These are phyloP conservation scores for Parazoanthus swiftii DNA, from an alignment of 92 coral and sea anemone genomes.

Conservation along the genomic window DNA sequence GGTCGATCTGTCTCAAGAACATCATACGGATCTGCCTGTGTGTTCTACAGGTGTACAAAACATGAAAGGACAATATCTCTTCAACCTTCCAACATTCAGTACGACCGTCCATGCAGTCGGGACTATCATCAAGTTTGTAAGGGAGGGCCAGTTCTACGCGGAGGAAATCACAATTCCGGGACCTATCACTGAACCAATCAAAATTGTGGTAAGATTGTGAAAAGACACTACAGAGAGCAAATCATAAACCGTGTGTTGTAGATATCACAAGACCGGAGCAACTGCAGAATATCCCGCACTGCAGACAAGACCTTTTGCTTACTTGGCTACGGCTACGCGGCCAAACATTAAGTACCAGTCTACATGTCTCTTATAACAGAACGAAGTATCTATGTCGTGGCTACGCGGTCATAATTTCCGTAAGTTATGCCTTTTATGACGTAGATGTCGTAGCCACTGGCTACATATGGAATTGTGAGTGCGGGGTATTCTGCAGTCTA, in stretches of 20 bases:
- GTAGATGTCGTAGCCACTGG: no score
- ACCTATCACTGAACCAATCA: conserved; percentile 69
- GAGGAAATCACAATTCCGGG: conserved; percentile 78
- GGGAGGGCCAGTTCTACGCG: conserved; percentile 50
- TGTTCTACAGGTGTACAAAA: conserved; percentile 56
- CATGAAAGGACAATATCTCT: conserved; percentile 51
- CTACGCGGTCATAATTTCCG: no score
- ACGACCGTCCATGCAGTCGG: conserved; percentile 67
- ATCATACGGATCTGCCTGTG: background rate
- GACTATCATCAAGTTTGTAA: conserved; percentile 59
- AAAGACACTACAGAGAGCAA: no score
- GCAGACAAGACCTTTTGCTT: no score
- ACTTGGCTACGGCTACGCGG: no score
- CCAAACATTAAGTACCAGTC: no score
- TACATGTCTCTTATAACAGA: no score
- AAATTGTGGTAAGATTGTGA: conserved; percentile 63
- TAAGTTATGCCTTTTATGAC: no score
- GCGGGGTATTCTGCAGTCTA: no score
- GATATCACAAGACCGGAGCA: background rate
- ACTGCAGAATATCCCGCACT: no score
- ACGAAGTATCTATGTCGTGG: no score
- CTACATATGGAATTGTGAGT: no score
- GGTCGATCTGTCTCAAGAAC: background rate
- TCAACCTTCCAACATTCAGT: conserved; percentile 60
- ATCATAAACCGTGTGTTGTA: background rate